Evolutionary conservation across 2,797 vertebrate genomes (phyloP).

Genomic region (Notolepis coatsorum): DNA sequence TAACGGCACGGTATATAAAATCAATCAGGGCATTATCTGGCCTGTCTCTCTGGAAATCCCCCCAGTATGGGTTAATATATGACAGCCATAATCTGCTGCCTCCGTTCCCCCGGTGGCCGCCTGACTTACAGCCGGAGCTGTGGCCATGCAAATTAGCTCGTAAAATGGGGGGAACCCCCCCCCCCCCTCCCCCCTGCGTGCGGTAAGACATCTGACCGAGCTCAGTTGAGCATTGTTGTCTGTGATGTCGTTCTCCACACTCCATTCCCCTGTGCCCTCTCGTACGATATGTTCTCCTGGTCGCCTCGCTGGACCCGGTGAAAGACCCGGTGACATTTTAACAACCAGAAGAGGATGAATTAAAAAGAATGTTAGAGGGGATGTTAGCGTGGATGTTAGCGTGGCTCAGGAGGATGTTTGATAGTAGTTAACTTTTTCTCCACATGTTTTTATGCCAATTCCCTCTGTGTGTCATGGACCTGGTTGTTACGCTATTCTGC

Average conservation of each 20-base stretch:
- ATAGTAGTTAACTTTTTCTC: no score
- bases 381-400: no score
- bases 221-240: conserved; percentile 53
- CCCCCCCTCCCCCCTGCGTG: conserved; percentile 8
- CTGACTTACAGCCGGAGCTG: conserved; percentile 69
- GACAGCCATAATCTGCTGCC: conserved; percentile 68
- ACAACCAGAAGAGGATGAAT: no score
- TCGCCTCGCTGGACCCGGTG: no score
- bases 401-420: no score
- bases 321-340: no score
- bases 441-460: no score
- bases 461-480: no score
- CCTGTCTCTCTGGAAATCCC: conserved; percentile 66
- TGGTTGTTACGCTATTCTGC: no score
- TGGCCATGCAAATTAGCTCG: conserved; percentile 72
- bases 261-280: conserved; percentile 1
- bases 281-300: no score
- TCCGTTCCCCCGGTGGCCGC: conserved; percentile 48
- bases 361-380: no score
- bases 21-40: conserved; percentile 74
- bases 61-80: conserved; percentile 74
- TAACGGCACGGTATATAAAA: conserved; percentile 72
- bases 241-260: conserved; percentile 30
- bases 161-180: conserved; percentile 68
- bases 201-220: conserved; percentile 55